Evolutionary conservation across 2,888 invertebrate species (phyloP), one percentile per base, ranked within the genome.

Genomic region (Aspidapion aeneum): DNA sequence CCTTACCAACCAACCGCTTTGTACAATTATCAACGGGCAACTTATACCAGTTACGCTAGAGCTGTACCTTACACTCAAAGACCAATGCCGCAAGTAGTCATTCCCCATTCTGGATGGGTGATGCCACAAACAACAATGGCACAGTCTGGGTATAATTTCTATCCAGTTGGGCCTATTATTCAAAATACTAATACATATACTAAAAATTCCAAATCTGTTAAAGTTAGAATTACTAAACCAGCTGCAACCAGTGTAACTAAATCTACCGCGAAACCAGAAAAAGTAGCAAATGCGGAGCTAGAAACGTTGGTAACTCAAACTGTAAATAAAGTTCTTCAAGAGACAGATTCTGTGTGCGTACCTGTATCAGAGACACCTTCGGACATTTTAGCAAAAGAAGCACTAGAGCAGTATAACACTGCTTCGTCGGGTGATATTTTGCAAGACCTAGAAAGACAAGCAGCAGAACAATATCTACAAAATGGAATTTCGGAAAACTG

Each of bases 381-480:
- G 0, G 86, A 86, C 62, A 86, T 86, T 70, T 73, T 86, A 56
- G 86, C 86, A 73, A 82, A 83, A 65, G 84, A 86, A 73, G 86
- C 87, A 1, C 71, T 86, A 59, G 85, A 86, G 71, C 85, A 86
- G 72, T 82, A 83, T n/a, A 35, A 35, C 12, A 35, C 35, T 7
- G 84, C 82, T 3, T 72, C 71, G 21, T 77, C 77, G 68, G 85
- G 83, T 72, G 85, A 85, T 69, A 84, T 84, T 69, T 85, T 84
- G 73, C 82, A 84, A 60, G 87, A 88, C 67, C 76, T 88, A 63
- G 88, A 88, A 72, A 82, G 85, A 63, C 85, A 88, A 71, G 89
- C 88, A 0, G 84, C 85, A 58, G 89, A 88, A 71, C 88, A 89
- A 73, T 88, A 12, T 73, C 73, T 74, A 72, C 74, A 72, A 75